phyloP scores from a whole-genome alignment of 1,140 invertebrate genomes.

The Ceratina australensis region DNA sequence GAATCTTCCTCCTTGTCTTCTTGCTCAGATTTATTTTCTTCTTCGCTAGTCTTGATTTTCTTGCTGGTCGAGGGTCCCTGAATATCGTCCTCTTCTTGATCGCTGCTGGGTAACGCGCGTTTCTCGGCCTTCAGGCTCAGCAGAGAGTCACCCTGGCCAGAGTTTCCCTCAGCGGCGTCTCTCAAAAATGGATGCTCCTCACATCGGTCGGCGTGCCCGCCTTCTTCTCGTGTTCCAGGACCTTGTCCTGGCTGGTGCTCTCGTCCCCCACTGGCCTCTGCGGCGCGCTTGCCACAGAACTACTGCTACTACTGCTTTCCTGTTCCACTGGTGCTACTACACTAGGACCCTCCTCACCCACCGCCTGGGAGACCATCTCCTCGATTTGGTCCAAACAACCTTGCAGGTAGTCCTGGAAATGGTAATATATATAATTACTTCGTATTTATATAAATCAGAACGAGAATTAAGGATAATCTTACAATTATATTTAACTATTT shows the following conservation, averaged over 20 bases:
- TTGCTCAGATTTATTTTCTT: background rate
- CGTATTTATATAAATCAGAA: background rate
- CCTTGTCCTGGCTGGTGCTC: slow-evolving; percentile 80
- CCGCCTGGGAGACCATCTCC: slow-evolving; percentile 82
- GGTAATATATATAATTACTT: background rate
- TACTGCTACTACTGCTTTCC: slow-evolving; percentile 53
- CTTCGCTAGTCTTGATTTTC: background rate
- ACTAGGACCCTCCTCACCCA: background rate
- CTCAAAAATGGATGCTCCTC: slow-evolving; percentile 85
- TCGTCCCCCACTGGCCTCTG: slow-evolving; percentile 75
- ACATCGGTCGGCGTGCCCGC: slow-evolving; percentile 91
- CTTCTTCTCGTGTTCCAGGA: slow-evolving; percentile 84
- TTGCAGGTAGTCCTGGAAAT: slow-evolving; percentile 85
- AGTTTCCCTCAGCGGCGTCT: slow-evolving; percentile 59
- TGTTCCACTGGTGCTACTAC: slow-evolving; percentile 13
- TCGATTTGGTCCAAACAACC: slow-evolving; percentile 88
- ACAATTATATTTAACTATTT: no score
- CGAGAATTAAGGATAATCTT: background rate
- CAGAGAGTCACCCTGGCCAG: slow-evolving; percentile 53
- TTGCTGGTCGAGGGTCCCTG: slow-evolving; percentile 17
- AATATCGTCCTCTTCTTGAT: slow-evolving; percentile 21
- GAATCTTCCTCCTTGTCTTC: background rate
- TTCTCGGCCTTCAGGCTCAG: slow-evolving; percentile 46
- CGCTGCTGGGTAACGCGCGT: slow-evolving; percentile 19
- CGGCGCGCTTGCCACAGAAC: slow-evolving; percentile 34